Evolutionary conservation across 2,888 invertebrate species (phyloP).

Genomic region (Tipula helvola): DNA sequence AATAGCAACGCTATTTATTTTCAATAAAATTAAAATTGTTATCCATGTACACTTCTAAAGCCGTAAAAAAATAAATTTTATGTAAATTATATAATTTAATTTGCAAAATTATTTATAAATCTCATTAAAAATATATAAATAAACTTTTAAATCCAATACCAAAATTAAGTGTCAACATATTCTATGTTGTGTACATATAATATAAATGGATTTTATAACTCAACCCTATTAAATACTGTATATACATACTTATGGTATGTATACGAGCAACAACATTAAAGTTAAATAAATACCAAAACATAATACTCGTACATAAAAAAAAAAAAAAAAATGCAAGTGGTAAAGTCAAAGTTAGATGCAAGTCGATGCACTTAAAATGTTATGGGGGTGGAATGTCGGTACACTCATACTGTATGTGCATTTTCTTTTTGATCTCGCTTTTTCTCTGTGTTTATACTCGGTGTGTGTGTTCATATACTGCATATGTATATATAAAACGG

Average conservation of each 20-base stretch:
- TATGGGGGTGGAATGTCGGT: background rate
- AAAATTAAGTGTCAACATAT: background rate
- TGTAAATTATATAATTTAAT: background rate
- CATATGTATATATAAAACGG: background rate
- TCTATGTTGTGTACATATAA: background rate
- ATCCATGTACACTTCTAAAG: background rate
- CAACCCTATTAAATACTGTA: background rate
- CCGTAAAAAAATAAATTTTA: background rate
- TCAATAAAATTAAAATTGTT: background rate
- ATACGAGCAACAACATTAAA: background rate
- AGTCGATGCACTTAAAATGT: constrained; percentile 4
- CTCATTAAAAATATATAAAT: background rate
- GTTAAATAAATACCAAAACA: background rate
- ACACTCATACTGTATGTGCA: background rate
- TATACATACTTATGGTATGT: background rate
- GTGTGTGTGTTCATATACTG: too few species aligned
- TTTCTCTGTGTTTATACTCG: background rate
- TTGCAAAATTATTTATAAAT: background rate
- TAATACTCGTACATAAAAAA: background rate
- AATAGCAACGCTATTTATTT: background rate
- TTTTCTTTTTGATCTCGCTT: background rate
- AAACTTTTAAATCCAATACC: background rate
- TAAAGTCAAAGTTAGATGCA: background rate
- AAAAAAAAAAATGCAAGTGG: background rate
- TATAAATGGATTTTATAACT: background rate